Base-by-base conservation (phyloP, 2,113 vertebrate genomes). In the Sigmodon hispidus region DNA sequence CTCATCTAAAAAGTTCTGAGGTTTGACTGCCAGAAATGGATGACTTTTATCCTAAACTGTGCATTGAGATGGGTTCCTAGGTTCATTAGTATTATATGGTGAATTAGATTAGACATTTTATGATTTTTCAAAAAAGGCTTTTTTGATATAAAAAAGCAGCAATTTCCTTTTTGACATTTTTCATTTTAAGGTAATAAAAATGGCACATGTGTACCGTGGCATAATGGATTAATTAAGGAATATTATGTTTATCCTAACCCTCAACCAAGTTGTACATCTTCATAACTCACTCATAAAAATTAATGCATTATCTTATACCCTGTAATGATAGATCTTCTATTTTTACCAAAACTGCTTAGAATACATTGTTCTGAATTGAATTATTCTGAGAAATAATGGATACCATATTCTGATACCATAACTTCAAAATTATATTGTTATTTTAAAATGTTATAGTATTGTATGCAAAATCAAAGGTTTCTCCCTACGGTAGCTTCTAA, bases 221-320 rank as follows among this genome's bases (percentile, higher is more conserved):
- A 48, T 98, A 98, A 98, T 98, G 98, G 97, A 98, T 98, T 98
- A 98, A 98, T 98, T 98, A 98, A 98, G 97, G 98, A 98, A 98
- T 98, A 98, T 97, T 95, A 98, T 98, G 98, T 98, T 98, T 98
- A 98, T 98, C 98, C 98, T 97, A 97, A 97, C 96, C 98, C 97
- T 96, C 97, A 95, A 95, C 96, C 87, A 81, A 98, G 97, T 97
- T 98, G 97, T 97, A 98, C 97, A 97, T 98, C 98, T 98, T 98
- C 98, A 97, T 98, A 98, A 98, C 91, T 98, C 98, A 98, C 98
- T 97, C 98, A 97, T 98, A 98, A 98, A 98, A 98, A 98, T 98
- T 98, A 98, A 98, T 98, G 98, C 97, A 96, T 98, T 98, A 94
- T 97, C 98, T 97, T 96, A 98, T 5, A 17, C 96, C 97, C 79